Conservation (phyloP, 2,797 vertebrate genomes). For the Myripristis jacobus region DNA sequence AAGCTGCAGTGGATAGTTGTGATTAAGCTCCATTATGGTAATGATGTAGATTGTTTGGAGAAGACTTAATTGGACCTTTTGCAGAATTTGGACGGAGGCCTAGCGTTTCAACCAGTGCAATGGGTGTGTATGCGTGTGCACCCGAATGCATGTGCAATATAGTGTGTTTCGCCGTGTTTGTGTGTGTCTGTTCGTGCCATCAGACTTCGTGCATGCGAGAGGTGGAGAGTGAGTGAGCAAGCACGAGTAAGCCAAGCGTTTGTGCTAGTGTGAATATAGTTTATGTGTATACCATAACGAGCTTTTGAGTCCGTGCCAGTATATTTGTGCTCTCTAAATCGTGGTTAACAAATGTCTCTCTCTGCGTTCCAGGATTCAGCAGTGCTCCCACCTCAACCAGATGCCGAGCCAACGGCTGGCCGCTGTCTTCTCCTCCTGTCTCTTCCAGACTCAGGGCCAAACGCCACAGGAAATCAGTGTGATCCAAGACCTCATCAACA, state of each 20-base stretch:
- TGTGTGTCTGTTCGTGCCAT: not conserved
- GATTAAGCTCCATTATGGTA: conserved; percentile 55
- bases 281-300: not conserved
- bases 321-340: not conserved
- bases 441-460: conserved; percentile 95
- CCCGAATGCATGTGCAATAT: not conserved
- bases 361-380: conserved; percentile 86
- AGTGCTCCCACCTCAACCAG: conserved; percentile 93
- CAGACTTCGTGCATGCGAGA: conserved; percentile 10
- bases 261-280: conserved; percentile 3
- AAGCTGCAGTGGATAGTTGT: conserved; percentile 33
- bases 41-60: conserved; percentile 65
- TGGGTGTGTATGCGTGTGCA: conserved; percentile 8
- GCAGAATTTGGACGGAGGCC: conserved; percentile 65
- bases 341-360: not conserved
- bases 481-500: conserved; percentile 91
- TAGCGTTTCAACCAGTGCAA: conserved; percentile 38
- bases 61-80: conserved; percentile 67
- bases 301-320: not conserved
- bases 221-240: not conserved
- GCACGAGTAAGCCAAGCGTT: not conserved
- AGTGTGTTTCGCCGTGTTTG: not conserved
- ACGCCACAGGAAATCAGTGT: conserved; percentile 90
- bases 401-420: conserved; percentile 91
- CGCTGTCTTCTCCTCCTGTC: conserved; percentile 90